Evolutionary conservation across 2,113 vertebrate species (phyloP).

Genomic region (Corythornis madagascariensis): DNA sequence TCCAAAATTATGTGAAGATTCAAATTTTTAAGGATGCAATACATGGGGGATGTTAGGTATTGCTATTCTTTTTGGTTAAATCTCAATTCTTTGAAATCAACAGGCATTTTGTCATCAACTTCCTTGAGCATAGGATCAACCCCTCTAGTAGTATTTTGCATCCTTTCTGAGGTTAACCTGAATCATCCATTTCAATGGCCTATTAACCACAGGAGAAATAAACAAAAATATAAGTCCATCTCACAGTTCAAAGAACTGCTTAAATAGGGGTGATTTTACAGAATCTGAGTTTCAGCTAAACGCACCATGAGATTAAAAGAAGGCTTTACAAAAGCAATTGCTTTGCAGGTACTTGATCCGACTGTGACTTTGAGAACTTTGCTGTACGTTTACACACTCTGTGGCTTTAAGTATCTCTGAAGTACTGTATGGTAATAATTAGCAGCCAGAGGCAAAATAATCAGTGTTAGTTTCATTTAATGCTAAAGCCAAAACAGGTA

Average conservation of each 20-base stretch:
- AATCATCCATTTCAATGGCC: not conserved
- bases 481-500: conserved; percentile 37
- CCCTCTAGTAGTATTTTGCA: not conserved
- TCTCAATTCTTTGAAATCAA: not conserved
- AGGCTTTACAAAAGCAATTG: not conserved
- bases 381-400: conserved; percentile 38
- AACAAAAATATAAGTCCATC: not conserved
- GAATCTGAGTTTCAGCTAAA: not conserved
- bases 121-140: not conserved
- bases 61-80: not conserved
- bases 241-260: not conserved
- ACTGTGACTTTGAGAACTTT: conserved; percentile 17
- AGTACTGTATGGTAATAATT: conserved; percentile 28
- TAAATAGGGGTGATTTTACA: not conserved
- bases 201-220: conserved; percentile 24
- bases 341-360: not conserved
- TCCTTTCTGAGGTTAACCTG: not conserved
- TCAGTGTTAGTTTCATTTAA: conserved; percentile 63
- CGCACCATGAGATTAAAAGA: conserved; percentile 18
- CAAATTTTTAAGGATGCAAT: not conserved
- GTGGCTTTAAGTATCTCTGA: conserved; percentile 61
- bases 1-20: not conserved
- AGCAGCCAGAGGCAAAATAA: conserved; percentile 66
- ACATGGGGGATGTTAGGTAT: no score
- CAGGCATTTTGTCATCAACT: not conserved